Conservation (phyloP, 2,888 invertebrate genomes). For the Drosophila merina region DNA sequence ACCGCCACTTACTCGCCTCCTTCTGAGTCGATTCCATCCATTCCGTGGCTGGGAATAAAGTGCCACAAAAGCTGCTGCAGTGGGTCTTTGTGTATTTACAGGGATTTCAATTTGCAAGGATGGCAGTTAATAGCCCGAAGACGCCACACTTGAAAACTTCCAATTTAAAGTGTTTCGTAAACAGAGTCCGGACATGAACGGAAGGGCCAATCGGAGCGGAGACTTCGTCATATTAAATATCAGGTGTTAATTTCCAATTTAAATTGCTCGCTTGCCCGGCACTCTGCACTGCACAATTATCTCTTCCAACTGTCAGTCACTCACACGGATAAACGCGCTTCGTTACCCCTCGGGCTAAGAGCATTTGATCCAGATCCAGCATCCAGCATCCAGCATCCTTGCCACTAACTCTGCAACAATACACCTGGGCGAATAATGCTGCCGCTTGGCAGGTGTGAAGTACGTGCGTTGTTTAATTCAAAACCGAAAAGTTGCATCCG, state of each 20-base stretch:
- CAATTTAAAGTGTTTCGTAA: constrained; percentile 48
- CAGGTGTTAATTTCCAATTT: background rate
- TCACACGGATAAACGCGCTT: constrained; percentile 47
- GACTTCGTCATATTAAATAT: background rate
- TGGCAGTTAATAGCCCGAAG: constrained; percentile 46
- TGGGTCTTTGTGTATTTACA: constrained; percentile 11
- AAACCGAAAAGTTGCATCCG: constrained; percentile 42
- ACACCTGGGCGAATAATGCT: constrained; percentile 13
- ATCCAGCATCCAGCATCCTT: background rate
- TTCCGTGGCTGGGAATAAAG: constrained; percentile 13
- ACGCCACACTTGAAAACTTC: constrained; percentile 47
- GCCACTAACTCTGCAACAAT: constrained; percentile 1
- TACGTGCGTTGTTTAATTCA: constrained; percentile 56
- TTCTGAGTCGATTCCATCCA: constrained; percentile 22
- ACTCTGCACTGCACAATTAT: constrained; percentile 8
- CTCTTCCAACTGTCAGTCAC: constrained; percentile 35
- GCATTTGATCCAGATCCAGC: constrained; percentile 14
- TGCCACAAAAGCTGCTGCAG: constrained; percentile 42
- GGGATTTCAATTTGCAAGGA: constrained; percentile 34
- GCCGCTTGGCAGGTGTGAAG: constrained; percentile 54
- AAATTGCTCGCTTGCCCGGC: background rate
- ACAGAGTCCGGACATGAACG: constrained; percentile 11
- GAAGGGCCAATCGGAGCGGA: background rate
- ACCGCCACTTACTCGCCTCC: constrained; percentile 28
- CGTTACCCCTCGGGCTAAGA: constrained; percentile 29